Base-by-base conservation (phyloP, 2,113 vertebrate genomes). In the Galbula dea region DNA sequence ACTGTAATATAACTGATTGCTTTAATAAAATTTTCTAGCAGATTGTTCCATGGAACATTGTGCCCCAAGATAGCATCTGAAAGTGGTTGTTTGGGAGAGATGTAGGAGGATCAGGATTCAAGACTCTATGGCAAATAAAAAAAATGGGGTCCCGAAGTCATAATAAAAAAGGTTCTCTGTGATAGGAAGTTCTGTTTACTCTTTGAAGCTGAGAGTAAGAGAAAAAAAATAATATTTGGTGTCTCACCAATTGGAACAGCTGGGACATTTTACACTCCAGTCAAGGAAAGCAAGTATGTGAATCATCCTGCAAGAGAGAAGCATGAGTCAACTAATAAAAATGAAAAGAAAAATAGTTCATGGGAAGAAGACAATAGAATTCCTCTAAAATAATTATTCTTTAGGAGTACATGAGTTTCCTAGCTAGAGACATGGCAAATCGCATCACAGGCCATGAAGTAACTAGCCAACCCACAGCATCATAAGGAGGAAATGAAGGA, bases 21-120 rank as follows among this genome's bases (percentile, higher is more conserved):
- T 93, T 92, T 92, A 93, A 94, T 95, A 92, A 32, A 2, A 69
- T 89, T 90, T 87, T 85, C 54, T 77, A 87, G n/a, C 43, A 85
- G 29, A 80, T 83, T 54, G n/a, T 94, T 94, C 36, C 58, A 59
- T 36, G 45, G 49, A 75, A 82, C 66, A 34, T 15, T 49, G 23
- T 87, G 69, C 32, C 32, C 37, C 80, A 54, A 92, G 77, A 89
- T 41, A 92, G 34, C 52, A 76, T 82, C 74, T 84, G 74, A 87
- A 90, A 87, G 78, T 65, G 22, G 17, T 82, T 92, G 41, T 48
- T 27, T 79, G 32, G 16, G 24, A 93, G 75, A 91, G 46, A 20
- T 85, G 30, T 83, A 76, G 72, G 49, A 94, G 61, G 34, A 87
- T 12, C 62, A 66, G 54, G 16, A 83, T 27, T 77, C 68, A 52